Evolutionary conservation across 1,140 invertebrate species (phyloP), one percentile per base, ranked within the genome.

Genomic region (Delia radicum): DNA sequence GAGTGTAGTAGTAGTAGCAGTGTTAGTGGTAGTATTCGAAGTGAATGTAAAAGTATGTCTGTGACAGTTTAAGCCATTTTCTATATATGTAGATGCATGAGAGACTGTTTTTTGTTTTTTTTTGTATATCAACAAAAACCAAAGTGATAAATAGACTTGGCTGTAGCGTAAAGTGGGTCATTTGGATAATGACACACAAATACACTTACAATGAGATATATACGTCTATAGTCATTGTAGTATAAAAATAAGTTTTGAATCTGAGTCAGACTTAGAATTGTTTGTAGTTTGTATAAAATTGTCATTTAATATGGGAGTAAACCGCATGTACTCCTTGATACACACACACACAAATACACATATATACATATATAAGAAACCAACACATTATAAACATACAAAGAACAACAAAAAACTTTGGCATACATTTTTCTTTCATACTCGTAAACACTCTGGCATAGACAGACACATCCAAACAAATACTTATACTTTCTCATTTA

Each of bases 81-180:
- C 18, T 55, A n/a, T n/a, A n/a, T n/a, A n/a, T n/a, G n/a, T n/a
- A n/a, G n/a, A n/a, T n/a, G n/a, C n/a, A n/a, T n/a, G n/a, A n/a
- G n/a, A n/a, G n/a, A n/a, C 48, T 55, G n/a, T 55, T 37, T 21
- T 55, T 55, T 4, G 48, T 21, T 55, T 55, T 55, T 55, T 55
- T 55, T 55, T 55, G n/a, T 21, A 55, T 55, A 55, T 5, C 48
- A 55, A 55, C 65, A 69, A 69, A 63, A 69, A 69, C 65, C 65
- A 69, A 69, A 69, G 65, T 69, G 65, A 69, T 69, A 69, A 69
- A 69, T 69, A 69, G 65, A 69, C 65, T 69, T 69, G 65, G 65
- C 65, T 69, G 21, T 21, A 31, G 65, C 18, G 18, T 69, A 69
- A 69, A 69, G 65, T 69, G 65, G 65, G 65, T 69, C 65, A 69